Conservation (phyloP, 2,888 invertebrate genomes). For the Latrodectus elegans region DNA sequence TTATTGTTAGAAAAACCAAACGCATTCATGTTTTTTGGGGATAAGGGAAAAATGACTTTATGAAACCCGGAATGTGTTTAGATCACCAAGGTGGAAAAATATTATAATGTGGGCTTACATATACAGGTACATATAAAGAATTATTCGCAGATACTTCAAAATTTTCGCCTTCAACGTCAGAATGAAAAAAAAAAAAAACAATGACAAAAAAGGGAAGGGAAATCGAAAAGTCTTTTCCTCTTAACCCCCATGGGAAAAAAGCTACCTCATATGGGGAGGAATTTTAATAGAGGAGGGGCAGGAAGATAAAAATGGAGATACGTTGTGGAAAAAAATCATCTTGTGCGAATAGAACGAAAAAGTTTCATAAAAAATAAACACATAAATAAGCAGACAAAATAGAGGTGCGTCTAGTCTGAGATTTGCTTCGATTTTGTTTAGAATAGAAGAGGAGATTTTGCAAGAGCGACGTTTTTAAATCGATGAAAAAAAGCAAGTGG, state of each 20-base stretch:
- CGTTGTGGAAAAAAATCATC: conserved; percentile 46
- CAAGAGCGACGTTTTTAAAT: conserved; percentile 22
- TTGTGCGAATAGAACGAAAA: conserved; percentile 13
- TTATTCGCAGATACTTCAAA: too few relatives aligned
- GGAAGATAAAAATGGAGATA: conserved; percentile 4
- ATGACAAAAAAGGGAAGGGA: not conserved
- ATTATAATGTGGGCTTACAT: too few relatives aligned
- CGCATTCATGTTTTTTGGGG: too few relatives aligned
- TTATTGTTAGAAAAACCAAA: too few relatives aligned
- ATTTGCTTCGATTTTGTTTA: conserved; percentile 47
- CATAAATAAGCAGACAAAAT: conserved; percentile 19
- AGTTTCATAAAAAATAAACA: conserved; percentile 11
- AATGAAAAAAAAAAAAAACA: too few relatives aligned
- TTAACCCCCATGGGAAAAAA: conserved; percentile 48
- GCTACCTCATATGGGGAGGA: conserved; percentile 20
- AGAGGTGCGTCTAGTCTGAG: not conserved
- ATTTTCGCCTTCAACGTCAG: too few relatives aligned
- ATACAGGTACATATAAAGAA: too few relatives aligned
- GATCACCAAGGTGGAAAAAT: too few relatives aligned
- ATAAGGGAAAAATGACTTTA: too few relatives aligned
- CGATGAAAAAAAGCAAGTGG: conserved; percentile 18
- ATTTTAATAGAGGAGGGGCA: conserved; percentile 4
- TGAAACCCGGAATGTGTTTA: too few relatives aligned
- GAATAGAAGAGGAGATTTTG: conserved; percentile 33
- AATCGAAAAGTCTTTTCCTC: conserved; percentile 33